Evolutionary conservation across 2,797 vertebrate genomes (phyloP).

Genomic region (Rhinogobio ventralis): DNA sequence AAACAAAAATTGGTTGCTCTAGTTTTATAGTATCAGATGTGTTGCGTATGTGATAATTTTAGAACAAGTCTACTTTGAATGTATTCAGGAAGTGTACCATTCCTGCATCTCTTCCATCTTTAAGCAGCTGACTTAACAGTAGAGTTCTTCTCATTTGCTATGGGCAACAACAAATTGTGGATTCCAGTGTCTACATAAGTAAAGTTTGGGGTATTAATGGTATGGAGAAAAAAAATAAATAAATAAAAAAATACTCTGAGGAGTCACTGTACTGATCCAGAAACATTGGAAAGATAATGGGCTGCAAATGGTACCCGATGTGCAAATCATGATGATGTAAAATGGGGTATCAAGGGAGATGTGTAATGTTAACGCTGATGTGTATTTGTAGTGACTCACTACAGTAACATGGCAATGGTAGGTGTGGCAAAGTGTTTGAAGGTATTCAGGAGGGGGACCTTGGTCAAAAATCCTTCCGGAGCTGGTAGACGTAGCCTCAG

Average conservation of each 20-base stretch:
- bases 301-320: conserved; percentile 42
- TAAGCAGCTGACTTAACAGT: conserved; percentile 11
- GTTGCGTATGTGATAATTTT: background rate
- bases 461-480: conserved; percentile 99
- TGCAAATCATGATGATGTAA: conserved; percentile 31
- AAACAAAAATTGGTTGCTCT: background rate
- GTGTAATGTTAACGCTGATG: conserved; percentile 69
- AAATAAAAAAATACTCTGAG: no score
- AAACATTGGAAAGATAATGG: conserved; percentile 39
- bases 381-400: conserved; percentile 80
- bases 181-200: conserved; percentile 13
- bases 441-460: conserved; percentile 89
- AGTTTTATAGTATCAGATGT: background rate
- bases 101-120: background rate
- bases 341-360: conserved; percentile 77
- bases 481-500: conserved; percentile 89
- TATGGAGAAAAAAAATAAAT: background rate
- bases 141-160: background rate
- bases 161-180: conserved; percentile 39
- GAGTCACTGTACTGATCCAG: conserved; percentile 12
- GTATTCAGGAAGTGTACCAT: background rate
- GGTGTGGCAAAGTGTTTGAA: conserved; percentile 98
- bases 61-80: background rate
- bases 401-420: conserved; percentile 85
- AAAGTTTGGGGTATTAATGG: background rate